Base-by-base conservation (phyloP, 2,888 invertebrate genomes). In the Uloborus plumipes region DNA sequence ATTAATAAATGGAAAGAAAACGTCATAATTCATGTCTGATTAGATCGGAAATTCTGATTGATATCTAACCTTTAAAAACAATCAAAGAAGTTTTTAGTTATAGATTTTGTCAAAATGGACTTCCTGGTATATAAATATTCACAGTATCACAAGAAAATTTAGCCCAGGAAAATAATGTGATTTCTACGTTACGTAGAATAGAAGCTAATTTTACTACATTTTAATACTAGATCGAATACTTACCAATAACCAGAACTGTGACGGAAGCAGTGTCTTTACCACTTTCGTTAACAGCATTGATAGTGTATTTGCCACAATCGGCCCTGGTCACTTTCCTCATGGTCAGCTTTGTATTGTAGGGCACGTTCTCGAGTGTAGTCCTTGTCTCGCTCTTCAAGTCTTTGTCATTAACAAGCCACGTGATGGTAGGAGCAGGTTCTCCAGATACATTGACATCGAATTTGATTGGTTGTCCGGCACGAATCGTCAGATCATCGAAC, bases 181-280 rank as follows among this genome's bases (percentile, higher is more conserved):
- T 39, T 39, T 39, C 39, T 39, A 39, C 9, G 39, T 9, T 39
- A 9, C 39, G 26, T 26, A 3, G 2, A 39, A 39, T 7, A 39
- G 39, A 11, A 11, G 39, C 39, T 6, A 0, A 39, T 9, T 39
- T 9, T 7, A 9, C 39, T 7, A 9, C 11, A 39, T 11, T 39
- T 2, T 39, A 4, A 39, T 9, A 39, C 39, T 39, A 7, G 39
- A 39, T 7, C 39, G 9, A 39, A 2, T 39, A 78, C 76, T 85
- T 83, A 95, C 95, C 94, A 85, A 97, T 92, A 1, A 97, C 94
- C 11, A 92, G 94, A 0, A 99, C 96, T 87, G 96, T 95, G 0
- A 99, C 96, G 76, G 95, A 94, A 20, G 97, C 98, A 39, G 93
- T 93, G 88, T 99, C 99, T 87, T 94, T 94, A n/a, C 99, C 99